Evolutionary conservation across 23 tunicate genomes (phyloP), one percentile per base, ranked within the genome.

Genomic region (Halocynthia roretzi): DNA sequence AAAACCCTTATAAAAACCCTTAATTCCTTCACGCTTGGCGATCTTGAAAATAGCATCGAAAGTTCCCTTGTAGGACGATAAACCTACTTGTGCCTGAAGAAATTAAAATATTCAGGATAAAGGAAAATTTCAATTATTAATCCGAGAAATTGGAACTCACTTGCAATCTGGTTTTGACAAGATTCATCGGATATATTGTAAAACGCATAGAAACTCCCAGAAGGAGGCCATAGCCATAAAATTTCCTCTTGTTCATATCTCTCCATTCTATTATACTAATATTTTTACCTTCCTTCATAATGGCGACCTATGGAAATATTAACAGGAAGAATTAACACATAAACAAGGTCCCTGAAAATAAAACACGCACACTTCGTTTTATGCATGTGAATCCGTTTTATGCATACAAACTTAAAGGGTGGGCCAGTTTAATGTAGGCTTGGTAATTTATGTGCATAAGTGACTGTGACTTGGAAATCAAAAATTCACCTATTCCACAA

Each of bases 181-280:
- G 72, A 62, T 92, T 92, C 55, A 84, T 54, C 12, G 98, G 98
- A 56, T 86, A 92, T 6, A 92, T 68, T 8, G 85, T 68, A 61
- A 80, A 74, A 12, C 98, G 69, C 22, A 92, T 75, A 17, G 86
- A 61, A 19, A 83, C 82, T 76, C 85, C 86, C 11, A 86, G 72
- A 31, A 80, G 53, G 54, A 92, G 70, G 6, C 98, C 84, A 68
- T 80, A 56, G 9, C 76, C 81, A 80, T 77, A 92, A 68, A 92
- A 92, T 70, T 78, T 92, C 62, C 75, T 82, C 68, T 92, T 92
- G 78, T 92, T 83, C 75, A 92, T 70, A 68, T 92, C 98, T 53
- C 77, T 61, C 98, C 98, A 92, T 78, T 92, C 98, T 70, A 92
- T 92, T 68, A 92, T 92, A 79, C 82, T 91, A 51, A 92, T 82